These are phyloP conservation scores for Nymphalis io DNA, from an alignment of 1,140 invertebrate genomes.

Conservation along the genomic window DNA sequence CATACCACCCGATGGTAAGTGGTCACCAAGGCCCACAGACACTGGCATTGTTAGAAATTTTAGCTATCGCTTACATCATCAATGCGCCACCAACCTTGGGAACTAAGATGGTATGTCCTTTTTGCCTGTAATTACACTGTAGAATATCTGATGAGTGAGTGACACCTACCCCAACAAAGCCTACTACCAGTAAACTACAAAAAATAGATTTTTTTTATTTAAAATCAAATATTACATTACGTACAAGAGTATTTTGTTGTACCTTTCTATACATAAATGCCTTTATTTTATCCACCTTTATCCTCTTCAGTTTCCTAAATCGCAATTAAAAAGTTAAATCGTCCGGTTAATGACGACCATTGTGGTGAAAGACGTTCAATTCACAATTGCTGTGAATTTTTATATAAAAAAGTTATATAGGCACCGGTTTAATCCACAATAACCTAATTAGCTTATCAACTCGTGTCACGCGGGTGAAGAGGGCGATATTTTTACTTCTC, in stretches of 20 bases:
- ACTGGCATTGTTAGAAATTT: no score
- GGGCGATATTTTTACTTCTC: slow-evolving; percentile 23
- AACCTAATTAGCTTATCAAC: slow-evolving; percentile 69
- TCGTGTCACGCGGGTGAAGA: slow-evolving; percentile 52
- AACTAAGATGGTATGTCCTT: no score
- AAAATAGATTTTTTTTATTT: no score
- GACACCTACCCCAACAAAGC: no score
- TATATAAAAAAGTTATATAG: not conserved
- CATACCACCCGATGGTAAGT: no score
- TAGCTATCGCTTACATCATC: no score
- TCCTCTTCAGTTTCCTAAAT: slow-evolving; percentile 66
- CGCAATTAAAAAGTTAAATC: slow-evolving; percentile 77
- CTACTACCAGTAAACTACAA: no score
- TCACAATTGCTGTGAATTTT: not conserved
- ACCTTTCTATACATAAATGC: slow-evolving; percentile 55
- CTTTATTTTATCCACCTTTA: slow-evolving; percentile 53
- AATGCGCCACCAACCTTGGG: no score
- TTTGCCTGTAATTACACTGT: no score
- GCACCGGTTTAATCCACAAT: slow-evolving; percentile 4
- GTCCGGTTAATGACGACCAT: slow-evolving; percentile 65
- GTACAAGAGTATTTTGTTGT: not conserved
- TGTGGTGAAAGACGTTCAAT: slow-evolving; percentile 59
- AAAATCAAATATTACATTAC: no score
- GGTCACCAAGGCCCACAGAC: no score
- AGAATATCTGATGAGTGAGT: no score